Base-by-base conservation (phyloP, 2,888 invertebrate genomes). In the Sphecodes monilicornis region DNA sequence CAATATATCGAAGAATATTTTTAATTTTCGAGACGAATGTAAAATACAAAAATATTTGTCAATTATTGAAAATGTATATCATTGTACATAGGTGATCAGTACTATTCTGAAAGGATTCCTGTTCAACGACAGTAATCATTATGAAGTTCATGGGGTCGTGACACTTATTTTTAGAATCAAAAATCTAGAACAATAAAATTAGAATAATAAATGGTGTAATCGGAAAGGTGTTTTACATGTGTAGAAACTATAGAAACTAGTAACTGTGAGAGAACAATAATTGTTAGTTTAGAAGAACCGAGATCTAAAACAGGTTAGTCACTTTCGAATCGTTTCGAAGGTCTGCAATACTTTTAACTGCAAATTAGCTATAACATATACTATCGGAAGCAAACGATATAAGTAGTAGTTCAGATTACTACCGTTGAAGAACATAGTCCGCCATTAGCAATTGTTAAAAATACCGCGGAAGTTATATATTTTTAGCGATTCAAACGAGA, bases 211-310 rank as follows among this genome's bases (percentile, higher is more conserved):
- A 50, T 8, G 50, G 50, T 6, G 50, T 50, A 22, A 50, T 50
- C 18, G 16, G 29, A 54, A 60, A 18, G 29, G 18, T 60, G 16
- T 60, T 8, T 16, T 18, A 29, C 29, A 18, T 60, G n/a, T 60
- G 1, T 60, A 60, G n/a, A 54, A 11, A 11, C n/a, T 54, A 54
- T 60, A 60, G n/a, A 54, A 11, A 11, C n/a, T 54, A 54, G 54
- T n/a, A 54, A 54, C 54, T 54, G 54, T 54, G 54, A 60, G 29
- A 60, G 60, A 26, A 60, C 60, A 29, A 60, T 60, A 29, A 29
- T 18, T 18, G 60, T 60, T 60, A 60, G 60, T 29, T 18, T 60
- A 29, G 8, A 29, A 3, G 8, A 29, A 60, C n/a, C 29, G 22
- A 8, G 22, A 8, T 50, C 22, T 29, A 29, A 16, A 6, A 60